These are phyloP conservation scores for Scomber scombrus DNA, from an alignment of 2,113 vertebrate genomes.

Conservation along the genomic window DNA sequence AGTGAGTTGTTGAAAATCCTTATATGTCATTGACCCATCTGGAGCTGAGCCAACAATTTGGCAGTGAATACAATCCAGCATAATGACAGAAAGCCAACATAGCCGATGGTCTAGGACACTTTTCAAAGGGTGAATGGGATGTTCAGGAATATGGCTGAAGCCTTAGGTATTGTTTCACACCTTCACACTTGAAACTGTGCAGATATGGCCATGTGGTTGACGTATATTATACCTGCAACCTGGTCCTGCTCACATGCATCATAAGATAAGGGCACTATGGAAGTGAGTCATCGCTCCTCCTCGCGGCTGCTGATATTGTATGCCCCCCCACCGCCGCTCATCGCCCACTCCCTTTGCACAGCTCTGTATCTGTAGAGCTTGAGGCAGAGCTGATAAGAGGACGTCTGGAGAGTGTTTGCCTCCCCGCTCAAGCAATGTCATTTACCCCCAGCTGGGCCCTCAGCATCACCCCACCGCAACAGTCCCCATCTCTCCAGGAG, in stretches of 20 bases:
- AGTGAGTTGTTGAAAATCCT: too few species aligned
- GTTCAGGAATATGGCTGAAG: conserved; percentile 11
- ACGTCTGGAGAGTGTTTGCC: conserved; percentile 21
- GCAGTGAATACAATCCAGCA: conserved; percentile 35
- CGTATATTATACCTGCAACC: conserved; percentile 36
- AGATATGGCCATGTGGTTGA: conserved; percentile 13
- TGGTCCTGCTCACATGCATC: conserved; percentile 32
- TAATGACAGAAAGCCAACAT: conserved; percentile 29
- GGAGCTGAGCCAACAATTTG: conserved; percentile 44
- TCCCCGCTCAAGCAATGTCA: conserved; percentile 55
- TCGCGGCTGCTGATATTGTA: conserved; percentile 48
- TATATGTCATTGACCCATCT: too few species aligned
- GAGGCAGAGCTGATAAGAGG: conserved; percentile 62
- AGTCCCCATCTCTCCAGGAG: conserved; percentile 14
- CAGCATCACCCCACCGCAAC: conserved; percentile 42
- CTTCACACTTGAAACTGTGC: conserved; percentile 27
- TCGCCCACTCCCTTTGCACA: conserved; percentile 21
- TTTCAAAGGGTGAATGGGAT: conserved; percentile 33
- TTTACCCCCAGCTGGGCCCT: conserved; percentile 69
- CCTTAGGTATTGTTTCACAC: conserved; percentile 22
- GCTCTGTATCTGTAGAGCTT: conserved; percentile 37
- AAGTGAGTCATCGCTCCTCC: conserved; percentile 65
- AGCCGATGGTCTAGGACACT: conserved; percentile 25
- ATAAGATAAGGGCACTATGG: conserved; percentile 50
- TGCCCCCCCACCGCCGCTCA: conserved; percentile 1